Evolutionary conservation across 2,888 invertebrate species (phyloP), one percentile per base, ranked within the genome.

Genomic region (Chromoteleia sp.): DNA sequence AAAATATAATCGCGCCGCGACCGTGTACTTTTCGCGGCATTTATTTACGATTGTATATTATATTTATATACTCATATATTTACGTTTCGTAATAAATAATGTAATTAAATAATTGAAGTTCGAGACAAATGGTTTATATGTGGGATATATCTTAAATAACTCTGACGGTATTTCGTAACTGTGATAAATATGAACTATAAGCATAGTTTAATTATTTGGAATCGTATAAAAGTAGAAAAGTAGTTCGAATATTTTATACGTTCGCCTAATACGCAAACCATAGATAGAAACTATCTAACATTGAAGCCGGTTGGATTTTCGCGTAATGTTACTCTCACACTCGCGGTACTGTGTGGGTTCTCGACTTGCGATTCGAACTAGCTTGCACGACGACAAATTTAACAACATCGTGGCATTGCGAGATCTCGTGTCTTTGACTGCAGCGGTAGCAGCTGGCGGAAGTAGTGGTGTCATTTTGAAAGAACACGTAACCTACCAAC

Each of bases 361-460:
- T 54, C 61, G 68, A 61, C 12, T 77, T 39, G 52, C 33, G 56
- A 56, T 76, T 45, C 56, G 30, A 76, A 61, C 59, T 76, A 36
- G 45, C 68, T 52, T 68, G 59, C 68, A 61, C 48, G 54, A 61
- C 61, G 76, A 61, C 68, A 48, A 70, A 54, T 70, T 54, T 77
- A 77, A 77, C 77, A 77, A 58, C 74, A 63, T 52, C 65, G 58
- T 56, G 58, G 65, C 50, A 63, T 58, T 67, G 43, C 30, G 43
- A 75, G 56, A 41, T 59, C 56, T 59, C 65, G 63, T 63, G 68
- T 63, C 68, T 77, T 73, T 81, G 30, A 61, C 39, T 73, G 48
- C 54, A 59, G 36, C n/a, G 58, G 80, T 8, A 65, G 45, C 71
- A 81, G 76, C 54, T 54, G 75, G 48, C 52, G 50, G 36, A 68